Percentiles rank a stretch among this genome's conserved stretches.
phyloP scores from a whole-genome alignment of 2,888 invertebrate species.

The Fragum fragum region DNA sequence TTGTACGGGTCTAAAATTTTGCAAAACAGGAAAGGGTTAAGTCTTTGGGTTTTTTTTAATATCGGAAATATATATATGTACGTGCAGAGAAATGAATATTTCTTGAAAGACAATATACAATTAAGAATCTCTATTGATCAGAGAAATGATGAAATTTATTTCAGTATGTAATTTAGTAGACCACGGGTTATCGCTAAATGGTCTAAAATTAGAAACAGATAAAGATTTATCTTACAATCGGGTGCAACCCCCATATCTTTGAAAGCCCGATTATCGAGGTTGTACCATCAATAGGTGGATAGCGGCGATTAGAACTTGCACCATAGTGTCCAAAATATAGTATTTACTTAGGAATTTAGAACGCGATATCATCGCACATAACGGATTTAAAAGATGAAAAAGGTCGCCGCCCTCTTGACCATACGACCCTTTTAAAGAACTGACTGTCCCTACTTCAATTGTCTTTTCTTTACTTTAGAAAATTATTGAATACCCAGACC shows the following conservation, averaged over 20 bases:
- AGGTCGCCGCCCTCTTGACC: conserved; percentile 13
- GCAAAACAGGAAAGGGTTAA: no score
- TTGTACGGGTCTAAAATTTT: no score
- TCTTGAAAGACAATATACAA: no score
- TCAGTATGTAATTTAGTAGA: not conserved
- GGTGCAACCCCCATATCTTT: not conserved
- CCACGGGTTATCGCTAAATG: not conserved
- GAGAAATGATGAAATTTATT: no score
- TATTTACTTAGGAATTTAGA: conserved; percentile 18
- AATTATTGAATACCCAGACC: no score
- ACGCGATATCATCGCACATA: not conserved
- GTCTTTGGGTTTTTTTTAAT: no score
- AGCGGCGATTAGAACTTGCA: conserved; percentile 23
- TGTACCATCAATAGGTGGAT: not conserved
- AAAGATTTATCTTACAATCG: conserved; percentile 7
- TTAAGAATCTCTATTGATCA: no score
- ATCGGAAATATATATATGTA: no score
- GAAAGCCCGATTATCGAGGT: conserved; percentile 2
- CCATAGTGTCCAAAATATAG: conserved; percentile 19
- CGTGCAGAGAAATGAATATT: no score
- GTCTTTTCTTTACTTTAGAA: no score
- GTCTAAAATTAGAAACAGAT: not conserved
- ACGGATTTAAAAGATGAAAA: not conserved
- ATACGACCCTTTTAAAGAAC: not conserved
- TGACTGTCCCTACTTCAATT: no score